Evolutionary conservation across 2,797 vertebrate genomes (phyloP), one percentile per base, ranked within the genome.

Genomic region (Alosa sapidissima): DNA sequence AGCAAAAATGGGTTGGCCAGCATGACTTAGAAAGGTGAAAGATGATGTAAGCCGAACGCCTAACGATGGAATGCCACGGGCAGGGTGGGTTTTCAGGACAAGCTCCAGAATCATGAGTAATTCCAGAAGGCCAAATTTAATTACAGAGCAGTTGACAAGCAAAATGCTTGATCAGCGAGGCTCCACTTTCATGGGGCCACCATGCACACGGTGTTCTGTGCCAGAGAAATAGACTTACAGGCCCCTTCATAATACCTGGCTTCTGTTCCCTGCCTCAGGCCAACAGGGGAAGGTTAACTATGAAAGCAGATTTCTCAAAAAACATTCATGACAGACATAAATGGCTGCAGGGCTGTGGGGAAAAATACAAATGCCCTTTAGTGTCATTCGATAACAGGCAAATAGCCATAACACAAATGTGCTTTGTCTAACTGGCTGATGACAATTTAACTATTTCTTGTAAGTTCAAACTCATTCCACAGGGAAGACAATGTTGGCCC

Each of bases 131-230:
- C 72, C 82, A 83, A 81, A 72, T 47, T 85, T 89, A 93, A 95
- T 94, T 91, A 92, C 87, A 92, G 89, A 87, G 87, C 81, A 88
- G 83, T 33, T 81, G 85, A 88, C 81, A 90, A 45, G 81, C 86
- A 84, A 88, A 86, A 58, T 54, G 19, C 28, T 78, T 81, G 45
- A 83, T 52, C 51, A 83, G 68, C 81, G 82, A 65, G 84, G 21
- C 48, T 85, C 36, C 83, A 91, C 93, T 93, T 94, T 93, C 89
- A 85, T 88, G 52, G 87, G 87, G 81, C 87, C 60, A 88, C 81
- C 84, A 86, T 84, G 72, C 10, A 86, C 65, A 81, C 81, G 86
- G 62, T 82, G 11, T 72, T 2, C 33, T 36, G 33, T 36, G 65
- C 65, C 48, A 89, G 86, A 87, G 82, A 91, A 85, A 84, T 81